phyloP scores from a whole-genome alignment of 2,113 vertebrate genomes.

The Brachyistius frenatus region DNA sequence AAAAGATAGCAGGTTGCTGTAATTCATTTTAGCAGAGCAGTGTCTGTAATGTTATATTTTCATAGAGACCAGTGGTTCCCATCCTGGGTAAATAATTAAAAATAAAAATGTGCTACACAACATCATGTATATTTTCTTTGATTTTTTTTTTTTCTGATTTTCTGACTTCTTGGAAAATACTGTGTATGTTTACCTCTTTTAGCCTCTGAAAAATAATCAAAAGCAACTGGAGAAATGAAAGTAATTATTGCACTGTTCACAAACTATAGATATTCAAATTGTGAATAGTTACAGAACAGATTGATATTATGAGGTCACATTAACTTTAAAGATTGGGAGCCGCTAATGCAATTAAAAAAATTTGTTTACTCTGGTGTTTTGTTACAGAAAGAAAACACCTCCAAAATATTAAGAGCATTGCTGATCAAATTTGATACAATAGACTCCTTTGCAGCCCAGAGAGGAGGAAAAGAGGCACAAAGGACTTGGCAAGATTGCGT shows the following conservation, averaged over 20 bases:
- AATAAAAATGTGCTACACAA: neutral
- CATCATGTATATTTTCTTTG: neutral
- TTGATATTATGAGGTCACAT: neutral
- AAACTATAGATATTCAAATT: neutral
- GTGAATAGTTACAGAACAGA: neutral
- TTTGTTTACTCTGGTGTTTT: neutral
- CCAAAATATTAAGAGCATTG: conserved; percentile 3
- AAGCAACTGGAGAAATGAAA: neutral
- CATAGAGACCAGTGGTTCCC: conserved; percentile 12
- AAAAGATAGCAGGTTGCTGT: conserved; percentile 12
- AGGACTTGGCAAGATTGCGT: conserved; percentile 65
- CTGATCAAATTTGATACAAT: conserved; percentile 44
- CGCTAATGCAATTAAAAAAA: neutral
- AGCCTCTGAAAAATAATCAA: too few species aligned
- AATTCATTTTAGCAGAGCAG: too few species aligned
- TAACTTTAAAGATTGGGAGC: neutral
- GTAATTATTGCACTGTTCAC: neutral
- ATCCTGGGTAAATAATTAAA: conserved; percentile 5
- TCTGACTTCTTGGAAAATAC: neutral
- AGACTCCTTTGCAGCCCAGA: conserved; percentile 38
- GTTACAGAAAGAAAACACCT: conserved; percentile 1
- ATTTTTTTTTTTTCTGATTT: neutral
- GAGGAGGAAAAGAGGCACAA: conserved; percentile 51
- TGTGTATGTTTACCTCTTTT: too few species aligned
- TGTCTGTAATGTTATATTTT: neutral